phyloP scores from a whole-genome alignment of 2,797 vertebrate species.

The Ispidina picta region DNA sequence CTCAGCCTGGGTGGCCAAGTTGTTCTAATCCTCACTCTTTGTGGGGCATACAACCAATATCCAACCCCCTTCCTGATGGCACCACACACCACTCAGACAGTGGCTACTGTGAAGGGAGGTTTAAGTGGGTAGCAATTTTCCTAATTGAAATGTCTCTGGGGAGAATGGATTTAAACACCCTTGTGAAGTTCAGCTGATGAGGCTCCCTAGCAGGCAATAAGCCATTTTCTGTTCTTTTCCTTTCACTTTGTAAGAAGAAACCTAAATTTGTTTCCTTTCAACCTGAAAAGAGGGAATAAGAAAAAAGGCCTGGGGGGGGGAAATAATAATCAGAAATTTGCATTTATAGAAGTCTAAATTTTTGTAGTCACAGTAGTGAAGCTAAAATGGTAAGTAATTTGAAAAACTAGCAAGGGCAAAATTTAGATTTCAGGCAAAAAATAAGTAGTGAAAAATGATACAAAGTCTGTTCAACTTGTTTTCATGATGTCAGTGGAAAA shows the following conservation, averaged over 20 bases:
- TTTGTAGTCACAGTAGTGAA: background rate
- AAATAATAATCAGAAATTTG: background rate
- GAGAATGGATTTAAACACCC: constrained; percentile 15
- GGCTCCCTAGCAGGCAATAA: background rate
- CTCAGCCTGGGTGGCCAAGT: background rate
- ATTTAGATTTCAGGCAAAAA: constrained; percentile 13
- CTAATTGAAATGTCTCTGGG: background rate
- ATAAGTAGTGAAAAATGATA: background rate
- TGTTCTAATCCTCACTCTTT: background rate
- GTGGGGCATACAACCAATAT: background rate
- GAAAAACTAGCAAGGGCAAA: background rate
- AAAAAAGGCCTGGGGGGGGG: background rate
- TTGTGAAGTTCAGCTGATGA: background rate
- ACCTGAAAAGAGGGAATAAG: background rate
- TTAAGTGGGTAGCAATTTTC: background rate
- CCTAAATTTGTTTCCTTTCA: background rate
- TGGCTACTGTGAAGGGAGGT: background rate
- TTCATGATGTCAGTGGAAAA: constrained; percentile 53
- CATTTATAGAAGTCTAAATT: background rate
- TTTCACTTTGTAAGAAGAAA: background rate
- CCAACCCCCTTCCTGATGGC: background rate
- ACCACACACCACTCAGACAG: background rate
- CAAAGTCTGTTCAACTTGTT: constrained; percentile 12
- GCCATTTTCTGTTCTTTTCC: background rate
- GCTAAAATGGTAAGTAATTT: background rate